phyloP scores from a whole-genome alignment of 2,113 vertebrate species.

The Cyprinus carpio region DNA sequence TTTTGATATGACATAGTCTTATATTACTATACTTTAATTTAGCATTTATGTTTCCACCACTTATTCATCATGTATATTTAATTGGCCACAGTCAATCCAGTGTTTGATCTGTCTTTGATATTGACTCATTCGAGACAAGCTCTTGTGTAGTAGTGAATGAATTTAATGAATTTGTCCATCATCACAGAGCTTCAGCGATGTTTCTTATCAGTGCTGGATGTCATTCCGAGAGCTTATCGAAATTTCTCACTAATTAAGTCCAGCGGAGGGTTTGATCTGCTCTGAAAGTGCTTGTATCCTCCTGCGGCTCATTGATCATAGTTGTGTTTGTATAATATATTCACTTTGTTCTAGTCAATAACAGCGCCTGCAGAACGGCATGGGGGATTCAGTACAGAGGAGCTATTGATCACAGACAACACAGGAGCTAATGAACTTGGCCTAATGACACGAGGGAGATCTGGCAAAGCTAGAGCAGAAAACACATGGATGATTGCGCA shows the following conservation, averaged over 20 bases:
- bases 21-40: not conserved
- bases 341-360: slow-evolving; percentile 70
- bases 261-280: slow-evolving; percentile 39
- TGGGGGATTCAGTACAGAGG: slow-evolving; percentile 56
- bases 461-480: slow-evolving; percentile 3
- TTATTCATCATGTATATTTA: not conserved
- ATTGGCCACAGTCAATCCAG: not conserved
- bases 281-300: slow-evolving; percentile 47
- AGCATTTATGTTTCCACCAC: slow-evolving; percentile 5
- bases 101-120: slow-evolving; percentile 15
- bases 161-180: slow-evolving; percentile 19
- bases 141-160: not conserved
- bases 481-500: not conserved
- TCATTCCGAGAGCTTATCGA: slow-evolving; percentile 11
- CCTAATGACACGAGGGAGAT: slow-evolving; percentile 30
- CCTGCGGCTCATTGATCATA: slow-evolving; percentile 67
- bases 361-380: slow-evolving; percentile 51
- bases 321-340: slow-evolving; percentile 73
- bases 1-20: not conserved
- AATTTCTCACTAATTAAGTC: slow-evolving; percentile 24
- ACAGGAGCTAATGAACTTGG: not conserved
- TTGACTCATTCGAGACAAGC: not conserved
- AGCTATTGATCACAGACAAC: slow-evolving; percentile 52
- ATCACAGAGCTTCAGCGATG: not conserved
- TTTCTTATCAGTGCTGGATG: slow-evolving; percentile 18